phyloP scores from a whole-genome alignment of 37 sponge, comb jelly and placozoan species.

The Halisarca cf. caerulea region DNA sequence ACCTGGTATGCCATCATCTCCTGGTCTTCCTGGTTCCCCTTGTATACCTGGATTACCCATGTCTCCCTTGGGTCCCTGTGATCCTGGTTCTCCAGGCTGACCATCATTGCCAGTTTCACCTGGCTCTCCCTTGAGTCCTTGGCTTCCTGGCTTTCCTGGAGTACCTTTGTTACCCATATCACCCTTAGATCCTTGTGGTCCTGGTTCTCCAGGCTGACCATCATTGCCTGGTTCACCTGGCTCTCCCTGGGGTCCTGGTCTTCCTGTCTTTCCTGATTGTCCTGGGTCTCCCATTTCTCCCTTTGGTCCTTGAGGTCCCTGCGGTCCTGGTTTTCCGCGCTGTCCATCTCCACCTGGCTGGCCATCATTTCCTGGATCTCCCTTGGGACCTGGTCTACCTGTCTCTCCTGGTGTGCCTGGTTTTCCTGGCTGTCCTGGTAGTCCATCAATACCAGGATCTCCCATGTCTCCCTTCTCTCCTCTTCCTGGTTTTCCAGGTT shows the following conservation, averaged over 20 bases:
- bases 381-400: background rate
- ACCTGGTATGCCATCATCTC: conserved; percentile 10
- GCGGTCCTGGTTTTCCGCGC: background rate
- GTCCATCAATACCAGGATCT: conserved; percentile 4
- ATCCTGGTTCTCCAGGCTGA: background rate
- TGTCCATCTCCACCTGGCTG: background rate
- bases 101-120: background rate
- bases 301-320: background rate
- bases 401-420: background rate
- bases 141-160: background rate
- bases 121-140: background rate
- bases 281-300: no score
- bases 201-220: background rate
- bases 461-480: conserved; percentile 1
- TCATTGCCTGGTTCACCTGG: no score
- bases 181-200: background rate
- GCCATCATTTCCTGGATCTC: background rate
- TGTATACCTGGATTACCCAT: background rate
- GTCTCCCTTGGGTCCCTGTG: background rate
- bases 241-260: background rate
- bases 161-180: background rate
- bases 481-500: background rate
- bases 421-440: background rate
- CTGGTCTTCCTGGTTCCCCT: background rate
- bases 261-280: background rate